Base-by-base conservation (phyloP, 2,797 vertebrate genomes). In the Babyrousa celebensis region DNA sequence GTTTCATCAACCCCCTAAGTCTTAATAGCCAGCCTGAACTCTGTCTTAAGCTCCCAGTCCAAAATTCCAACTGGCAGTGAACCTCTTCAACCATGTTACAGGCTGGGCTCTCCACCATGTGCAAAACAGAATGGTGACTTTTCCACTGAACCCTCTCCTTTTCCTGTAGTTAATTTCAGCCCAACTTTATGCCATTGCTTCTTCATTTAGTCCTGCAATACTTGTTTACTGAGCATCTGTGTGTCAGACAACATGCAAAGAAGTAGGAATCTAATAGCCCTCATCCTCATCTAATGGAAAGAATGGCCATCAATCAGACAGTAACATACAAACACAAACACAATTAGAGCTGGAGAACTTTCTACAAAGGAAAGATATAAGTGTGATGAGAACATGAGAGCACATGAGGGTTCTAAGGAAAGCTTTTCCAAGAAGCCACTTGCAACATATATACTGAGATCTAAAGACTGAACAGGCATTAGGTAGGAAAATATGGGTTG, bases 161-260 rank as follows among this genome's bases (percentile, higher is more conserved):
- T 88, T 85, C 54, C 52, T 74, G 16, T 52, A 58, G 52, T 74
- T 60, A 18, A 70, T 65, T 40, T 87, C 71, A 79, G 40, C n/a
- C 32, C 18, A 11, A 25, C 25, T 15, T 56, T 48, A 77, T 56
- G 72, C 52, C 70, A 74, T 68, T 78, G 79, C n/a, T 48, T 11
- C 16, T 77, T 70, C 71, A 89, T 92, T 89, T 71, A 12, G 80
- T 71, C 60, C 48, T 70, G 36, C 14, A 67, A 20, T 67, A 12
- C 10, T 36, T 48, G 54, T 43, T 82, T 90, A 56, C 11, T 85
- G 29, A 71, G 58, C 3, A 25, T 68, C 27, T 68, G 18, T 85
- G 20, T 67, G 62, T 83, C 84, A 75, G 72, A 95, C 40, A 71
- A 23, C 17, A 10, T n/a, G 36, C 48, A 82, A 71, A 96, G 68